Percentiles rank a stretch among this genome's conserved stretches.
phyloP scores from a whole-genome alignment of 2,113 vertebrate species.

The Bucco capensis region DNA sequence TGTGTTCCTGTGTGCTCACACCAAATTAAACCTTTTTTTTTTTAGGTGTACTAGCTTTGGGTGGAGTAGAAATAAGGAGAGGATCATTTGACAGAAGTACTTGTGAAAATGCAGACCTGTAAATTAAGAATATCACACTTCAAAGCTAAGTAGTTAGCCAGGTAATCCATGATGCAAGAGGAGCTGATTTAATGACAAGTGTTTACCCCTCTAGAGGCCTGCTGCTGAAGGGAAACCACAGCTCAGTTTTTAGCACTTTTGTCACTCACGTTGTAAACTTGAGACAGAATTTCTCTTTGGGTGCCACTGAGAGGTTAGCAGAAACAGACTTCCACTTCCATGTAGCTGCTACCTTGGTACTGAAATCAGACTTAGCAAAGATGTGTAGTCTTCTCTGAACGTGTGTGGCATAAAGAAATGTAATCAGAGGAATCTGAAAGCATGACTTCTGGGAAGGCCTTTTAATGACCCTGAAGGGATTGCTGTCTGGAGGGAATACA shows the following conservation, averaged over 20 bases:
- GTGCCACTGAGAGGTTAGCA: background rate
- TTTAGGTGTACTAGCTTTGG: background rate
- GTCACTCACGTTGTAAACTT: background rate
- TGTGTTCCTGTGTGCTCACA: background rate
- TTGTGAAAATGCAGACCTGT: background rate
- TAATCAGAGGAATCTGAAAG: background rate
- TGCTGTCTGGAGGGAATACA: background rate
- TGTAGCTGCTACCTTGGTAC: background rate
- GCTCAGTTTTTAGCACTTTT: background rate
- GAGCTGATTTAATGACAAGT: background rate
- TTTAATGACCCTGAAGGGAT: constrained; percentile 32
- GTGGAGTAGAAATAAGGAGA: too few species aligned
- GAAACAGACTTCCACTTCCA: background rate
- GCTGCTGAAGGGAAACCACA: background rate
- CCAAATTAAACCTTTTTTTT: background rate
- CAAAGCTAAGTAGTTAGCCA: background rate
- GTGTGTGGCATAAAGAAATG: background rate
- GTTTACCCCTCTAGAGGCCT: background rate
- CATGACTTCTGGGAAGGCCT: background rate
- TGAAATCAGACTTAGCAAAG: background rate
- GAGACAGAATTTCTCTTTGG: background rate
- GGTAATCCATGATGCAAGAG: background rate
- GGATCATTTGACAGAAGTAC: background rate
- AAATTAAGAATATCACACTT: background rate
- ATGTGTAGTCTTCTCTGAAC: background rate